Percentiles rank a stretch among this genome's conserved stretches.
Conservation (phyloP, 2,888 invertebrate genomes). For the Barypeithes pellucidus region DNA sequence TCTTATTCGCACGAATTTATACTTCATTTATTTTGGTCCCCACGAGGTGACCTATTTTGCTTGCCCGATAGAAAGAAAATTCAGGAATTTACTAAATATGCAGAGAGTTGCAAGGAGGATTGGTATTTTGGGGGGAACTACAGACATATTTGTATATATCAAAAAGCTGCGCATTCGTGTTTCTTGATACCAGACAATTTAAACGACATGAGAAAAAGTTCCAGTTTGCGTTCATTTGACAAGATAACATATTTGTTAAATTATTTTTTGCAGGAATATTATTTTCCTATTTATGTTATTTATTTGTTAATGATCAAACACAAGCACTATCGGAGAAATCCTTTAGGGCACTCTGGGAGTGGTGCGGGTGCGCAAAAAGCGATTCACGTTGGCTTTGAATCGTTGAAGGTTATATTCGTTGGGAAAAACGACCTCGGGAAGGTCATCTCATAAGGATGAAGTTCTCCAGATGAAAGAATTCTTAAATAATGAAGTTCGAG, state of each 20-base stretch:
- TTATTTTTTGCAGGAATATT: slow-evolving; percentile 2
- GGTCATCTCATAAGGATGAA: too few species aligned
- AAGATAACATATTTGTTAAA: slow-evolving; percentile 7
- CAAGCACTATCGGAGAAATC: too few species aligned
- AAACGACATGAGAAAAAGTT: slow-evolving; percentile 1
- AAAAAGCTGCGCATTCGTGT: neutral
- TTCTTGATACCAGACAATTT: neutral
- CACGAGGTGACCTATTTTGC: slow-evolving; percentile 11
- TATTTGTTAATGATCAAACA: too few species aligned
- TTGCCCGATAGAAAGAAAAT: neutral
- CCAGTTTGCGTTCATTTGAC: slow-evolving; percentile 5
- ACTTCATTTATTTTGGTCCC: slow-evolving; percentile 26
- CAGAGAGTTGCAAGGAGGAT: too few species aligned
- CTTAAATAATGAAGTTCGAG: too few species aligned
- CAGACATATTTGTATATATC: neutral
- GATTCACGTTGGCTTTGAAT: too few species aligned
- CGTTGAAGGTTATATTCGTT: too few species aligned
- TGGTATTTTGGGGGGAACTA: neutral
- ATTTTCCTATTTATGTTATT: neutral
- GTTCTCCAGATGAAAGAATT: too few species aligned
- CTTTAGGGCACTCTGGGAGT: too few species aligned
- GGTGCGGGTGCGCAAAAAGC: too few species aligned
- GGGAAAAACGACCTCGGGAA: too few species aligned
- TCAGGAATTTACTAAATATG: neutral
- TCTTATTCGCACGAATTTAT: slow-evolving; percentile 30